Evolutionary conservation across 2,797 vertebrate genomes (phyloP).

Genomic region (Acridotheres tristis): DNA sequence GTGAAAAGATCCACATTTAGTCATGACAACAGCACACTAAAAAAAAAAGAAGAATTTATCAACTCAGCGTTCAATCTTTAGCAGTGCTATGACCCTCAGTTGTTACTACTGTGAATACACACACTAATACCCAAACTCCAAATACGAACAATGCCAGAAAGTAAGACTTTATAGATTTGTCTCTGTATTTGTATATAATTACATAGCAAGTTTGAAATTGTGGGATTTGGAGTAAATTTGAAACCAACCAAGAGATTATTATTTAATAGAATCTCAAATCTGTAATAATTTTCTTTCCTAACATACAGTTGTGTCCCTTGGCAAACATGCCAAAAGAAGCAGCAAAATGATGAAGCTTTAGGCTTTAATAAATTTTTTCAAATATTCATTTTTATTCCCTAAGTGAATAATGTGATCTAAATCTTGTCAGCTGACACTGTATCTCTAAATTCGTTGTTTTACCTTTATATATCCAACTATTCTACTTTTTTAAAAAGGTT

Average conservation of each 20-base stretch:
- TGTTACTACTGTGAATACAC: neutral
- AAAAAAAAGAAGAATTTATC: neutral
- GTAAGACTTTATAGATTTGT: neutral
- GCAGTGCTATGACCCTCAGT: neutral
- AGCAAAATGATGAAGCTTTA: neutral
- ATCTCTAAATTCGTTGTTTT: neutral
- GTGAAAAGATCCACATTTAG: slow-evolving; percentile 20
- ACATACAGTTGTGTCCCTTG: neutral
- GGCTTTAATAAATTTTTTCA: neutral
- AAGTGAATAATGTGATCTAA: neutral
- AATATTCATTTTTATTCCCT: neutral
- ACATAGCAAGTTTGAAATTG: neutral
- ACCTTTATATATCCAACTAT: neutral
- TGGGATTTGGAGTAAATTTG: neutral
- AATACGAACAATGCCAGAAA: neutral
- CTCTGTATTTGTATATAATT: neutral
- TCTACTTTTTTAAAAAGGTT: neutral
- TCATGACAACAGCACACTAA: neutral
- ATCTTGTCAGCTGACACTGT: neutral
- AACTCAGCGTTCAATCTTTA: neutral
- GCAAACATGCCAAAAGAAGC: neutral
- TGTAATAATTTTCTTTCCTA: neutral
- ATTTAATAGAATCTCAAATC: neutral
- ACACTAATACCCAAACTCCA: neutral
- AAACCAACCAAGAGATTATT: neutral